Evolutionary conservation across 2,797 vertebrate species (phyloP), one percentile per base, ranked within the genome.

Genomic region (Enteromius treurensis): DNA sequence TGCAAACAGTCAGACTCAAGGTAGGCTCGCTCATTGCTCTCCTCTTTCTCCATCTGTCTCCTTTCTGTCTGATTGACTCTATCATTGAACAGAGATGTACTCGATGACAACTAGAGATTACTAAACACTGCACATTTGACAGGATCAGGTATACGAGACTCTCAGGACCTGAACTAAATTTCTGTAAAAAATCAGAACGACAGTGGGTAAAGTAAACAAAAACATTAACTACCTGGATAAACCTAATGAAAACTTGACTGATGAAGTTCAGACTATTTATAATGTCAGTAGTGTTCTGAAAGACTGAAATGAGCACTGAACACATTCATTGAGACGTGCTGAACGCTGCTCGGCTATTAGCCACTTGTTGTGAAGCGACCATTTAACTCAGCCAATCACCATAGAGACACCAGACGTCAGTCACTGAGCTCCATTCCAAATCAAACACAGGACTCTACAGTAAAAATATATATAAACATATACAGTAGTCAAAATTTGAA

Each of bases 1-100:
- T 95, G 97, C 96, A 96, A 97, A 97, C 94, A 97, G 96, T 96
- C 96, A 97, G 94, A 95, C 92, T 93, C 96, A 97, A 99, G 98
- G 98, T 99, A 99, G 96, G 97, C 94, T 91, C 91, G 89, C 93
- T 37, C 92, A 91, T 94, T 88, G 88, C 90, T 85, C 84, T 64
- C 86, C 70, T 86, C 77, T 62, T 82, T 53, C 77, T 29, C 58
- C 51, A 34, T 80, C 51, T 29, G 49, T 75, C 15, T 42, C 40
- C 42, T 45, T 55, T 64, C 49, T 82, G 21, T 21, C 49, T 34
- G 32, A 73, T 19, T 40, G 26, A 65, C 77, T 14, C 32, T 51
- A 29, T 51, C 11, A 14, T 21, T 70, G 1, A 42, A 45, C n/a
- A 14, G 67, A 53, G 51, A 10, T 58, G 23, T 58, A 58, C 55